Base-by-base conservation (phyloP, 92 coral and sea anemone genomes). In the Actinernus sp. region DNA sequence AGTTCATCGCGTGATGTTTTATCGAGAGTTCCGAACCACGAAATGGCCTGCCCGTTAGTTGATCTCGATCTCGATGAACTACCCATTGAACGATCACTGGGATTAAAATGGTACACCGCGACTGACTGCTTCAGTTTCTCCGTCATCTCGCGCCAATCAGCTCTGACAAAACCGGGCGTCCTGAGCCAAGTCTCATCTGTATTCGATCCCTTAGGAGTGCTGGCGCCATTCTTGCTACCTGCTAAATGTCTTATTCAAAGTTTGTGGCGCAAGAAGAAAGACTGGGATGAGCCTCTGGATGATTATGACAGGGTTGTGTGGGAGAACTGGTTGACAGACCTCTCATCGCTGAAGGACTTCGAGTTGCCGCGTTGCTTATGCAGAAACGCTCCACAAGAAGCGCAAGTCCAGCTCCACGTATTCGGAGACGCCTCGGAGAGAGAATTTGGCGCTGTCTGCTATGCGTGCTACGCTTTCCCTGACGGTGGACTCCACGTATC, bases 371-470 rank as follows among this genome's bases (percentile, higher is more conserved):
- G 71, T 33, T 84, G 90, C 36, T 51, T 68, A 51, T 77, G 79
- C 32, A 51, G 36, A 45, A 49, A 81, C 30, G 29, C 37, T 36
- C 30, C 17, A 4, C 47, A 19, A 12, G 39, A 41, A 3, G 56
- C 70, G 29, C n/a, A 10, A 40, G 61, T 74, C 4, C 73, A 87
- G 36, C 74, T 87, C 22, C 93, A 76, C 27, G 49, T 76, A 20
- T 82, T 87, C 59, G 86, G 78, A 17, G 89, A 82, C 65, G 86
- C 83, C 9, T 82, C 89, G 6, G 82, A 74, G 52, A 60, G 24
- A 29, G 86, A 71, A 33, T 82, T 88, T 33, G 80, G 85, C 18
- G 85, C 93, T 5, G 86, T 82, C 26, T 46, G 77, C 68, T 87
- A 87, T 37, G 71, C 76, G 31, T 30, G 88, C 20, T 74, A 24